Percentiles rank a stretch among this genome's conserved stretches.
phyloP scores from a whole-genome alignment of 2,113 vertebrate species.

The Balaeniceps rex region DNA sequence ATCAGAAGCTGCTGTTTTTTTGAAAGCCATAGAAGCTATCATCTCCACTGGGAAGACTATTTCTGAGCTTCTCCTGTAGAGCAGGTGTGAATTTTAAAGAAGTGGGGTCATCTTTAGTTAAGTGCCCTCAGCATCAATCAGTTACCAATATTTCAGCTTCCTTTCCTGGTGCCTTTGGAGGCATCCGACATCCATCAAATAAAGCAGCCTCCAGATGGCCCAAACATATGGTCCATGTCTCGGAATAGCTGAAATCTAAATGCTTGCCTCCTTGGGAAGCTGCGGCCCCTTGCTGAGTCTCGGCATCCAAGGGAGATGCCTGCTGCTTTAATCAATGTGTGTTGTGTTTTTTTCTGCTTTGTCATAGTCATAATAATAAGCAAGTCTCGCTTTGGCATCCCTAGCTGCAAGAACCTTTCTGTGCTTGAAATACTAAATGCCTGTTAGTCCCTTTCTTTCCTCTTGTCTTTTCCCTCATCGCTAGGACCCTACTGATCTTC shows the following conservation, averaged over 20 bases:
- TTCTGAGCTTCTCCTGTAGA: neutral
- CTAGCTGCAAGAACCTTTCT: constrained; percentile 38
- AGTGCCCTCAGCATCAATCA: constrained; percentile 44
- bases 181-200: constrained; percentile 4
- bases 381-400: constrained; percentile 20
- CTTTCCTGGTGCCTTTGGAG: constrained; percentile 23
- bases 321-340: constrained; percentile 56
- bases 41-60: neutral
- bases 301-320: constrained; percentile 52
- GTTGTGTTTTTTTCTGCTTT: constrained; percentile 73
- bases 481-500: constrained; percentile 10
- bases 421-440: constrained; percentile 65
- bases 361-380: constrained; percentile 72
- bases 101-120: constrained; percentile 34
- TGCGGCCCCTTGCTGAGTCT: neutral
- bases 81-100: constrained; percentile 4
- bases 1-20: neutral
- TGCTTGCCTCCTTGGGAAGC: constrained; percentile 15
- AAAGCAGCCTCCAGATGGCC: constrained; percentile 54
- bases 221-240: neutral
- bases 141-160: constrained; percentile 11
- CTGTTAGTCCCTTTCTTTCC: neutral
- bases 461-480: neutral
- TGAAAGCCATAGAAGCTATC: neutral
- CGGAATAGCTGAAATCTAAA: constrained; percentile 20